Evolutionary conservation across 2,888 invertebrate genomes (phyloP), one percentile per base, ranked within the genome.

Genomic region (Pterostichus niger): DNA sequence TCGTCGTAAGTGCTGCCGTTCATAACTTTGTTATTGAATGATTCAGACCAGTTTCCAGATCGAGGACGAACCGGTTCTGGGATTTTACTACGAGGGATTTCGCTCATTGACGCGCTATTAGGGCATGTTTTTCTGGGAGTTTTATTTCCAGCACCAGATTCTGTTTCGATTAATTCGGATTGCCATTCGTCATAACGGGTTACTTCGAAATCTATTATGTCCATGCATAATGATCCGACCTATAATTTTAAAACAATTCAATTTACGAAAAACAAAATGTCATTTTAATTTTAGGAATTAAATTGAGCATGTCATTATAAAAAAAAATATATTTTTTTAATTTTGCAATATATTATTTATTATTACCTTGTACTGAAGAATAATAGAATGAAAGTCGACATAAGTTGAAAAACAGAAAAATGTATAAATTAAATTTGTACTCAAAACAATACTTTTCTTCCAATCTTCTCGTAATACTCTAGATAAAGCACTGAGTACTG

Each of bases 361-460:
- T 3, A 35, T 89, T 88, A 95, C 96, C 93, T 99, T 98, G 89
- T 98, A 98, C 89, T 98, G 98, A 76, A 98, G 93, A 85, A 99
- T 96, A 56, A 98, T 95, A 75, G 95, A 94, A 90, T 99, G 99
- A 91, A 99, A 99, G 88, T 97, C 96, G 87, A 96, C 95, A 89
- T 98, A 99, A 54, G 96, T 96, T 10, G 99, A 99, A 89, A 99
- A 98, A 89, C 98, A 99, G 89, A 98, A 98, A 91, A 99, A 99
- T 87, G 97, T 96, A 89, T 98, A 97, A 85, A 98, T 96, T 88
- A 99, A 97, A 90, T 98, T 98, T 86, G 98, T 98, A 86, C 98
- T 97, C 84, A 99, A 91, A 89, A 99, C 98, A 87, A 98, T 95
- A 89, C 97, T 99, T 88, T 97, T 95, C 90, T 97, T 97, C 97